A percentile compares a stretch with the other conserved stretches of the same genome.
These are phyloP conservation scores for Napeogenes sylphis DNA, from an alignment of 2,888 invertebrate genomes.

Conservation along the genomic window DNA sequence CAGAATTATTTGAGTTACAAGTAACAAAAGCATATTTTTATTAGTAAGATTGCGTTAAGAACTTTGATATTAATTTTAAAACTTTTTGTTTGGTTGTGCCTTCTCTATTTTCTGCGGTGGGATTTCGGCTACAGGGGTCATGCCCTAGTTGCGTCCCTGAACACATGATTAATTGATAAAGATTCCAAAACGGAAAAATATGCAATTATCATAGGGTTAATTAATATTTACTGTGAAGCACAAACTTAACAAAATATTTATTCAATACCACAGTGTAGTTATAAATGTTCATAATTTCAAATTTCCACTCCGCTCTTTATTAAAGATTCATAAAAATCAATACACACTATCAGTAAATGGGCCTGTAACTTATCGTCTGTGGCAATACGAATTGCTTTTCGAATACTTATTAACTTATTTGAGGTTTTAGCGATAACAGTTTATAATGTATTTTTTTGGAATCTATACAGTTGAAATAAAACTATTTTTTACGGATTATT, in stretches of 20 bases:
- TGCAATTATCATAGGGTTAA: not conserved
- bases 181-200: not conserved
- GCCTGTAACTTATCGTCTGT: not conserved
- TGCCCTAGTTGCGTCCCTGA: slow-evolving; percentile 3
- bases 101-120: not conserved
- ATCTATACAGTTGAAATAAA: no score
- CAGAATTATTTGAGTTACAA: no score
- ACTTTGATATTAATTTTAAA: not conserved
- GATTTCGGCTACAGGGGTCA: not conserved
- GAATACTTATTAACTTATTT: no score
- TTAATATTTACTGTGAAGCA: not conserved
- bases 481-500: no score
- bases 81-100: not conserved
- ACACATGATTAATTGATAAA: slow-evolving; percentile 1
- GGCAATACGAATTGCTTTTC: not conserved
- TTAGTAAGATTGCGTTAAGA: no score
- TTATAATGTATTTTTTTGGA: no score
- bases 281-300: not conserved
- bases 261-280: no score
- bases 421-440: no score
- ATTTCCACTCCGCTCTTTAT: not conserved
- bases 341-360: not conserved
- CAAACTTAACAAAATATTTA: no score
- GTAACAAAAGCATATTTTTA: no score
- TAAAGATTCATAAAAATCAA: slow-evolving; percentile 1